Percentiles rank a stretch among this genome's conserved stretches.
Evolutionary conservation across 2,888 invertebrate genomes (phyloP).

Genomic region (Lamproptera curius): DNA sequence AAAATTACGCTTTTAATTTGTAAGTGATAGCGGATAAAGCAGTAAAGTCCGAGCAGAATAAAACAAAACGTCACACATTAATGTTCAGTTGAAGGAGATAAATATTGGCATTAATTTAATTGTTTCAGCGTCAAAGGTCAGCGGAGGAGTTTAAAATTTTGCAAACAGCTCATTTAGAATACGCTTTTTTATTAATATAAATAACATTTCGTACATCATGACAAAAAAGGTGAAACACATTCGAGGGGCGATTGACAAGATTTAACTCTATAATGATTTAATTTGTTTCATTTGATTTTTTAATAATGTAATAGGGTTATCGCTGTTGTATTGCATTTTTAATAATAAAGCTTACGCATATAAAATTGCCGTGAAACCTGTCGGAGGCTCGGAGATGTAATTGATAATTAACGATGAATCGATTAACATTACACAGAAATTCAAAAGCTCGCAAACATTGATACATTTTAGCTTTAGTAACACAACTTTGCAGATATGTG

Average conservation of each 20-base stretch:
- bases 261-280: neutral
- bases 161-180: slow-evolving; percentile 12
- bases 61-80: no score
- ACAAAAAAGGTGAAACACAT: neutral
- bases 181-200: slow-evolving; percentile 12
- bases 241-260: neutral
- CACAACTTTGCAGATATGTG: neutral
- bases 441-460: slow-evolving; percentile 39
- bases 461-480: slow-evolving; percentile 3
- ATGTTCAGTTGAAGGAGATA: slow-evolving; percentile 21
- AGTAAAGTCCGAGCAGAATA: no score
- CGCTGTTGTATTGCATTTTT: slow-evolving; percentile 61
- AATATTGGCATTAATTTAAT: slow-evolving; percentile 55
- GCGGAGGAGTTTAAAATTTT: slow-evolving; percentile 47
- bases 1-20: no score
- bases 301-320: slow-evolving; percentile 23
- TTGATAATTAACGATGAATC: slow-evolving; percentile 38
- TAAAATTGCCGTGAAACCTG: slow-evolving; percentile 47
- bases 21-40: no score
- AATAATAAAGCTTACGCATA: slow-evolving; percentile 54
- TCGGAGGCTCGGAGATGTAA: slow-evolving; percentile 60
- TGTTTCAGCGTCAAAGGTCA: slow-evolving; percentile 70
- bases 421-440: slow-evolving; percentile 64
- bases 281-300: neutral
- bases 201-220: slow-evolving; percentile 1